Evolutionary conservation across 2,888 invertebrate species (phyloP).

Genomic region (Mantis religiosa): DNA sequence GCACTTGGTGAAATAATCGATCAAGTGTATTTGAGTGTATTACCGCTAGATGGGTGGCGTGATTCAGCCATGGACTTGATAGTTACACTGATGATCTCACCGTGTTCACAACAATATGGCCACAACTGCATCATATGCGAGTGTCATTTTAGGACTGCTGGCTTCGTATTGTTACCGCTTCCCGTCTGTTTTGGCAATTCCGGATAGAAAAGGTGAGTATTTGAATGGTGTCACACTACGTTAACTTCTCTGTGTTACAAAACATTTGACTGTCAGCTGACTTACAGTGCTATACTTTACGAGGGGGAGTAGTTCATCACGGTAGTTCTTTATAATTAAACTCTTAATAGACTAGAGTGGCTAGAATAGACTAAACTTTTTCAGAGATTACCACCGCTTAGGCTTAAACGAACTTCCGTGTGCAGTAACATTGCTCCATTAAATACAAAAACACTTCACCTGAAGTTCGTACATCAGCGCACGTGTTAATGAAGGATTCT

Average conservation of each 20-base stretch:
- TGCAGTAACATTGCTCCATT: no score
- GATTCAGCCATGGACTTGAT: neutral
- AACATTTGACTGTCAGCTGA: neutral
- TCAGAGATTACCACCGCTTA: no score
- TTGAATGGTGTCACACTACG: neutral
- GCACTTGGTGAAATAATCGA: neutral
- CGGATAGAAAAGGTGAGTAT: constrained; percentile 30
- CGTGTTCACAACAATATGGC: constrained; percentile 3
- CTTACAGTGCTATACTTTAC: neutral
- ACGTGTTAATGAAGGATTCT: neutral
- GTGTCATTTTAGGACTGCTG: constrained; percentile 22
- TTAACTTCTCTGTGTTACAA: neutral
- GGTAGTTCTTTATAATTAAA: neutral
- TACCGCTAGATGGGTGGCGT: constrained; percentile 6
- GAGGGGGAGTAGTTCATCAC: neutral
- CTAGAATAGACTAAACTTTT: no score
- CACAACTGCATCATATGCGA: neutral
- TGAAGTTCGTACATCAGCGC: neutral
- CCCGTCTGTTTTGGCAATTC: constrained; percentile 26
- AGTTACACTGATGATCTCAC: neutral
- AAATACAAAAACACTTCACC: no score
- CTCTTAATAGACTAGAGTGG: no score
- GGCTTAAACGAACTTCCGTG: no score
- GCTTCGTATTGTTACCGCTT: constrained; percentile 23
- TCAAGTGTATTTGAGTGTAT: neutral